Conservation (phyloP, 2,797 vertebrate genomes). For the Cercopithecus hamlyni region DNA sequence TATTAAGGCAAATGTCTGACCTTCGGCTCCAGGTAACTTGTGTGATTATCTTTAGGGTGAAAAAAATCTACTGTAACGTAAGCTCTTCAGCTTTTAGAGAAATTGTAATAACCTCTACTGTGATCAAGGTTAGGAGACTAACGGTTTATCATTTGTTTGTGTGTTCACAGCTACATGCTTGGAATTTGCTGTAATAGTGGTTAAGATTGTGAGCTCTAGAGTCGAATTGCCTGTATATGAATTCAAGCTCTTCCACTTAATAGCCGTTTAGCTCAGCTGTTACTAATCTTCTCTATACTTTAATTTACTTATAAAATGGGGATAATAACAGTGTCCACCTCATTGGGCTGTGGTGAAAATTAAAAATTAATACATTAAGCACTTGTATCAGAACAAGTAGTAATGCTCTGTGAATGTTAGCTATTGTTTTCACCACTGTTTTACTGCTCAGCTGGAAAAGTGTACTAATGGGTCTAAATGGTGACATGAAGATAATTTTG, state of each 20-base stretch:
- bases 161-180: neutral
- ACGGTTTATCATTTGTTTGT: neutral
- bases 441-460: neutral
- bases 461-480: neutral
- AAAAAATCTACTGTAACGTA: neutral
- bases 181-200: neutral
- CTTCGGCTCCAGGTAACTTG: slow-evolving; percentile 94
- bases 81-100: neutral
- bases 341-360: neutral
- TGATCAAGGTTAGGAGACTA: neutral
- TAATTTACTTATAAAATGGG: neutral
- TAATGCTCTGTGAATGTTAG: neutral
- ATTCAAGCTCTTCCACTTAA: neutral
- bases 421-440: neutral
- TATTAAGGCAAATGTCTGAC: slow-evolving; percentile 96
- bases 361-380: neutral
- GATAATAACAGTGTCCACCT: neutral
- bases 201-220: neutral
- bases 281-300: neutral
- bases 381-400: neutral
- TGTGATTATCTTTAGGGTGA: neutral
- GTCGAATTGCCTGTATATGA: neutral
- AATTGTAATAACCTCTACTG: neutral
- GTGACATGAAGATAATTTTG: neutral
- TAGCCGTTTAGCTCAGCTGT: neutral